Base-by-base conservation (phyloP, 2,888 invertebrate species). In the Nomada fucata region DNA sequence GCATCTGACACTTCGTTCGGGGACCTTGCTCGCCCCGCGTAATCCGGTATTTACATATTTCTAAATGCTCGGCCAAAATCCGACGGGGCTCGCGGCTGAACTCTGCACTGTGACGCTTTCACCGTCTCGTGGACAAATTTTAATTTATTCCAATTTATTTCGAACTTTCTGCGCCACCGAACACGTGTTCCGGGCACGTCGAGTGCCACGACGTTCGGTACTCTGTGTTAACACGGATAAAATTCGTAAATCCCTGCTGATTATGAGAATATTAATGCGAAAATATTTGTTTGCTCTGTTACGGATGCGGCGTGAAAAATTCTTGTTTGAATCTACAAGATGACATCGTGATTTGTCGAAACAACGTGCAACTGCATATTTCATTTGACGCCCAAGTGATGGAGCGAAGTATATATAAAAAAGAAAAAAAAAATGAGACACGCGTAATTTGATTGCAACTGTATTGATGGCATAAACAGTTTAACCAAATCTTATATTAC, bases 21-120 rank as follows among this genome's bases (percentile, higher is more conserved):
- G 42, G 76, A 81, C 75, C 80, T 85, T 79, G 80, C 85, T 72
- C 74, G 71, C 77, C 72, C 20, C 47, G 70, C 76, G 76, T 87
- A 85, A 87, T 85, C 87, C 74, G 80, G 65, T 71, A 86, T 87
- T 86, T 87, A 81, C 83, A 87, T 85, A 85, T 77, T 76, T 67
- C 71, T 73, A 65, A 70, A 53, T 72, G 76, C 73, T 44, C 67
- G 59, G 20, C 47, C 36, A 57, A 73, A 13, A 47, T 15, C 2
- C 47, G 79, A 23, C 42, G 69, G 65, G 50, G 71, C 15, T 55
- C 29, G 29, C 15, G 55, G 11, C 5, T 18, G 20, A 44, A 63
- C 15, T 42, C 42, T 11, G 23, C 9, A 3, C 47, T 15, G 20
- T 60, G 18, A 2, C 23, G 50, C 13, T 11, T 3, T 5, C 13